Conservation (phyloP, 2,113 vertebrate genomes). For the Corapipo altera region DNA sequence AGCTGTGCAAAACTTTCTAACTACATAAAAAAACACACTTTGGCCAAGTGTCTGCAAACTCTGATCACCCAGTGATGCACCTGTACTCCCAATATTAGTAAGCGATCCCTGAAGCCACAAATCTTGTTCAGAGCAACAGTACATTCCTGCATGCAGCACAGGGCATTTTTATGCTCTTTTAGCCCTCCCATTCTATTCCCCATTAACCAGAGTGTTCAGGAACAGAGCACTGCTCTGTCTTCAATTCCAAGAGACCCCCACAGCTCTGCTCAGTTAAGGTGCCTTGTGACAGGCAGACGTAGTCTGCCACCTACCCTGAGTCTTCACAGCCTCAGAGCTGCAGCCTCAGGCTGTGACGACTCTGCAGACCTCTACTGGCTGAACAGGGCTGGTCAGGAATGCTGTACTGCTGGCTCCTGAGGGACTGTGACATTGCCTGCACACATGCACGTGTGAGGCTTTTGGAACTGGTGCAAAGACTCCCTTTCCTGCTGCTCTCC, state of each 20-base stretch:
- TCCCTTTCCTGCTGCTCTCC: neutral
- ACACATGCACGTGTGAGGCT: accelerated
- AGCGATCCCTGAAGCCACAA: neutral
- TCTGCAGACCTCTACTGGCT: neutral
- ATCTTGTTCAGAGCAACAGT: neutral
- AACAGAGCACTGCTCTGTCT: neutral
- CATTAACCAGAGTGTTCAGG: neutral
- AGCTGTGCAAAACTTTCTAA: neutral
- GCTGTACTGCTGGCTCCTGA: neutral
- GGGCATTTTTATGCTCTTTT: neutral
- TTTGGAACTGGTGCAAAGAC: neutral
- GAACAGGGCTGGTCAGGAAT: neutral
- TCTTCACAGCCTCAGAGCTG: neutral
- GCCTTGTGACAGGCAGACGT: neutral
- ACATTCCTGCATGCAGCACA: neutral
- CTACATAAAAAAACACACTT: neutral
- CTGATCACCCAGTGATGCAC: neutral
- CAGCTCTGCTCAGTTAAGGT: neutral
- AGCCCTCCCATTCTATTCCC: accelerated
- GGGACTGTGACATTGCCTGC: accelerated
- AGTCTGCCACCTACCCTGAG: neutral
- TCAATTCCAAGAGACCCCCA: neutral
- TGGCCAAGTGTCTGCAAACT: neutral
- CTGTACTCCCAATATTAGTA: neutral
- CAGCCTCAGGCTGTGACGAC: neutral